Evolutionary conservation across 2,797 vertebrate genomes (phyloP).

Genomic region (Falco biarmicus): DNA sequence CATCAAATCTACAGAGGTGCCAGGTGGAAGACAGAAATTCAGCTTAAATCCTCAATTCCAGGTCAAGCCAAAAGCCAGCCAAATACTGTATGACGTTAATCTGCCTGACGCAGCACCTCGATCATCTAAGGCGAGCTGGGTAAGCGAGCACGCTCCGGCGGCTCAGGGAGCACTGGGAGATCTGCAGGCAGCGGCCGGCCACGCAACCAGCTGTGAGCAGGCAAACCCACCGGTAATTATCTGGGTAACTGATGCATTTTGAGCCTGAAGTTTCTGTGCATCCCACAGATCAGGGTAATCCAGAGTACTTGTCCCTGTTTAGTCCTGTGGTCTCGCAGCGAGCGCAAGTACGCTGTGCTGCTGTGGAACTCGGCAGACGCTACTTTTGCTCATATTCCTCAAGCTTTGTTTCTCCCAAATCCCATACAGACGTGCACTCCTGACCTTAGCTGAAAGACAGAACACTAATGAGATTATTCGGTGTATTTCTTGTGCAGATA

Average conservation of each 20-base stretch:
- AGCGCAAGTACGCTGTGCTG: background rate
- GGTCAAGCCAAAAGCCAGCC: background rate
- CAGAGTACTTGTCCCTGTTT: background rate
- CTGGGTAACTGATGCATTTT: background rate
- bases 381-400: background rate
- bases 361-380: background rate
- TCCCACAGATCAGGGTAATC: rapidly evolving
- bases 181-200: background rate
- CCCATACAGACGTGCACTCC: background rate
- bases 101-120: background rate
- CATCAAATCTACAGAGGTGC: background rate
- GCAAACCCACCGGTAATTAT: no score
- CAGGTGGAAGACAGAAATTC: background rate
- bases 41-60: background rate
- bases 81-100: background rate
- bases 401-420: background rate
- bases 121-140: rapidly evolving
- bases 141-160: background rate
- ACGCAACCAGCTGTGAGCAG: background rate
- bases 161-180: background rate
- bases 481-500: background rate
- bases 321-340: background rate
- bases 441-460: background rate
- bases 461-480: background rate
- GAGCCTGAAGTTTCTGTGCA: background rate